Evolutionary conservation across 2,113 vertebrate genomes (phyloP).

Genomic region (Gymnocephalus cernua): DNA sequence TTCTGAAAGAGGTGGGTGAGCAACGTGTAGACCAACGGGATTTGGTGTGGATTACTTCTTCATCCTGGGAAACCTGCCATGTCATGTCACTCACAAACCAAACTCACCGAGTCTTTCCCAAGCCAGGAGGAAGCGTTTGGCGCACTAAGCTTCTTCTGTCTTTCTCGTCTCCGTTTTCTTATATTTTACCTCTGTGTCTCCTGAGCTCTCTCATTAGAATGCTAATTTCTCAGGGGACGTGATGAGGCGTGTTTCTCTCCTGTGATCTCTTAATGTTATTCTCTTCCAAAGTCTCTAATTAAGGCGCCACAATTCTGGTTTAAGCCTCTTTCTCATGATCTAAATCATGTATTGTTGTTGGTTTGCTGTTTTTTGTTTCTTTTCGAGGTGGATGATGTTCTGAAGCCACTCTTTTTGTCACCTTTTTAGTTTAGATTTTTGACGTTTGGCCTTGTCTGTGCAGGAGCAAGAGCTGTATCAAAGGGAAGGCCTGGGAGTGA

Average conservation of each 20-base stretch:
- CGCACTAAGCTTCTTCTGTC: slow-evolving; percentile 13
- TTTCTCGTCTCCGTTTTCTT: slow-evolving; percentile 25
- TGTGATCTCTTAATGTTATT: slow-evolving; percentile 68
- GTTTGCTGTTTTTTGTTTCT: slow-evolving; percentile 35
- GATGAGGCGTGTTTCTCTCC: slow-evolving; percentile 56
- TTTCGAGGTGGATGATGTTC: slow-evolving; percentile 15
- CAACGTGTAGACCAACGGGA: slow-evolving; percentile 24
- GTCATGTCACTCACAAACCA: slow-evolving; percentile 35
- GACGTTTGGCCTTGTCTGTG: slow-evolving; percentile 45
- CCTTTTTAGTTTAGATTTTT: slow-evolving; percentile 1
- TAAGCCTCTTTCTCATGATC: slow-evolving; percentile 38
- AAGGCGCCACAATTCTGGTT: slow-evolving; percentile 32
- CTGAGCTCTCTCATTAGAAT: slow-evolving; percentile 62
- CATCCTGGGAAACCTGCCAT: slow-evolving; percentile 41
- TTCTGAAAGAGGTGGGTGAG: slow-evolving; percentile 95
- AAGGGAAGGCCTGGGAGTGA: slow-evolving; percentile 95
- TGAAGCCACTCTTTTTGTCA: slow-evolving; percentile 1
- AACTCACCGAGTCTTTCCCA: slow-evolving; percentile 24
- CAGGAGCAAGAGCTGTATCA: slow-evolving; percentile 99
- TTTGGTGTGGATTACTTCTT: slow-evolving; percentile 30
- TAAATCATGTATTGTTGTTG: slow-evolving; percentile 15
- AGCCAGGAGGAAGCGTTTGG: slow-evolving; percentile 16
- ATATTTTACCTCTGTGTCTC: slow-evolving; percentile 26
- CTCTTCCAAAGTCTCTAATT: slow-evolving; percentile 67
- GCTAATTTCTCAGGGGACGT: slow-evolving; percentile 73